Evolutionary conservation across 1,140 invertebrate genomes (phyloP), one percentile per base, ranked within the genome.

Genomic region (Drosophila oshimai): DNA sequence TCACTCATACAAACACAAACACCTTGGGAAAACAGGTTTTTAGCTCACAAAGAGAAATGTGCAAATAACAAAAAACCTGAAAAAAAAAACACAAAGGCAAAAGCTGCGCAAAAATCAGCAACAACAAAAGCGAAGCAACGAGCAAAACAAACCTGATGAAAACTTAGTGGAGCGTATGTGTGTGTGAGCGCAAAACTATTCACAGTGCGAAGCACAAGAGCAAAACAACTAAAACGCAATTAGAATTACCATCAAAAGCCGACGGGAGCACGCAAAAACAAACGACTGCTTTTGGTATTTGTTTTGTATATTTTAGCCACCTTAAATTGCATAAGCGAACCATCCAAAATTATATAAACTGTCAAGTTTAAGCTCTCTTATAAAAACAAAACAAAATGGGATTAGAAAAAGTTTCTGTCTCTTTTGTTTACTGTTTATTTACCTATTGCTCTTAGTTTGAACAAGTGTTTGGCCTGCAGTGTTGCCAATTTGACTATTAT

Each of bases 201-300:
- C 75, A 41, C 41, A 34, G 61, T 76, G 57, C 76, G 81, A 87
- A 86, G 33, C 67, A 73, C 73, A 80, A 72, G 72, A 86, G 80
- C 80, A 86, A 86, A 87, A 87, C 80, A 86, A 87, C 76, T 81
- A 87, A 87, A 74, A 76, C 81, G 72, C 58, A 87, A 87, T 84
- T 83, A 77, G 53, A 18, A 46, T 50, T 64, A 62, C 54, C 20
- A 42, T 26, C 20, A 26, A 58, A 58, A 45, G 36, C 13, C 13
- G 33, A 57, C 5, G 18, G 13, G 10, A 46, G 17, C 15, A 49
- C 61, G 33, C 53, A 65, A 62, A 62, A 60, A 24, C 20, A 33
- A 62, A 33, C 15, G 7, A 17, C 50, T 29, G 28, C 17, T 42
- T 58, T 42, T 42, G 36, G 37, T 15, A 24, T 33, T 61, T 58